Percentiles rank a stretch among this genome's conserved stretches.
Evolutionary conservation across 2,797 vertebrate species (phyloP).

Genomic region (Mus caroli): DNA sequence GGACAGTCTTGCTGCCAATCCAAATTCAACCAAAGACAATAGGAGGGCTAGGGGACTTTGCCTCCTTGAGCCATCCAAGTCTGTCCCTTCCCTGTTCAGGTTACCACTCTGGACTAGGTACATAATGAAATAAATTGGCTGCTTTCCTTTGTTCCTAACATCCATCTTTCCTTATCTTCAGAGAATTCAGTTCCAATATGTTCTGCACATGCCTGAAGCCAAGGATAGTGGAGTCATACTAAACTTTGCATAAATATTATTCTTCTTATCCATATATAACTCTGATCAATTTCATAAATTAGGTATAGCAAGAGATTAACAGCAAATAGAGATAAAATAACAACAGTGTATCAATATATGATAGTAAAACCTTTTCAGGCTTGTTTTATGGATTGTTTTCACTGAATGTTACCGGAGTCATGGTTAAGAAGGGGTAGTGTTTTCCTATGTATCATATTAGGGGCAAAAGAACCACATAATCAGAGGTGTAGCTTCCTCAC

Average conservation of each 20-base stretch:
- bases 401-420: neutral
- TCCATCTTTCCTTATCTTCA: neutral
- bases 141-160: neutral
- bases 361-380: neutral
- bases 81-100: slow-evolving; percentile 3
- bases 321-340: neutral
- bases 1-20: slow-evolving; percentile 62
- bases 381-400: neutral
- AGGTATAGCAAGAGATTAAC: neutral
- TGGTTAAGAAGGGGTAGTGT: neutral
- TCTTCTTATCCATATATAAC: neutral
- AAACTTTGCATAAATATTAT: neutral
- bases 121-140: neutral
- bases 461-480: neutral
- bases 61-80: neutral
- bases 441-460: slow-evolving; percentile 4
- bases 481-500: neutral
- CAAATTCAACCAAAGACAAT: slow-evolving; percentile 63
- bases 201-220: neutral
- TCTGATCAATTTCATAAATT: neutral
- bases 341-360: neutral
- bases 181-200: neutral
- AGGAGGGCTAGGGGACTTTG: slow-evolving; percentile 27
- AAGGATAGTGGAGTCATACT: neutral
- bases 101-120: neutral